Conservation (phyloP, 2,113 vertebrate species). For the Cepphus grylle region DNA sequence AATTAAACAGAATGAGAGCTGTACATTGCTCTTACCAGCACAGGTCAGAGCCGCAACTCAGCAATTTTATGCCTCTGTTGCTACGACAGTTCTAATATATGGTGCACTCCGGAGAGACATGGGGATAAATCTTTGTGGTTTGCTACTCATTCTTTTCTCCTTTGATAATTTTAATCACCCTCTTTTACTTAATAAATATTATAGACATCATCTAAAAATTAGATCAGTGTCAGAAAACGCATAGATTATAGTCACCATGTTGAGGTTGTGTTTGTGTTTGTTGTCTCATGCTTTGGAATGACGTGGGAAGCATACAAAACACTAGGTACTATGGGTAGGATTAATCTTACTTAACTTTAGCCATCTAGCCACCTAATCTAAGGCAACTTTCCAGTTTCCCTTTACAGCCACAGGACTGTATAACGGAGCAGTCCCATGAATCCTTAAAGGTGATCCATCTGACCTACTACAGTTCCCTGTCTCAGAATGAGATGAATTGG, state of each 20-base stretch:
- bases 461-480: not conserved
- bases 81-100: not conserved
- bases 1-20: not conserved
- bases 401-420: not conserved
- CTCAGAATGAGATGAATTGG: not conserved
- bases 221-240: not conserved
- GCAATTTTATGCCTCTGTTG: not conserved
- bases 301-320: not conserved
- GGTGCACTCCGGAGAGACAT: not conserved
- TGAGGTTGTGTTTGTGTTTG: not conserved
- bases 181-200: not conserved
- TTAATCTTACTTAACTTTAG: not conserved
- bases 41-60: slow-evolving; percentile 3
- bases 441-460: not conserved
- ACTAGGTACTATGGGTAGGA: not conserved
- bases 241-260: not conserved
- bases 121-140: not conserved
- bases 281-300: not conserved
- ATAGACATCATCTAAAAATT: not conserved
- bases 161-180: not conserved
- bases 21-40: not conserved
- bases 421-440: not conserved
- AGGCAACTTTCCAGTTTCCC: not conserved
- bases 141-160: not conserved
- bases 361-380: not conserved